phyloP scores from a whole-genome alignment of 2,113 vertebrate species.

The Ginglymostoma cirratum region DNA sequence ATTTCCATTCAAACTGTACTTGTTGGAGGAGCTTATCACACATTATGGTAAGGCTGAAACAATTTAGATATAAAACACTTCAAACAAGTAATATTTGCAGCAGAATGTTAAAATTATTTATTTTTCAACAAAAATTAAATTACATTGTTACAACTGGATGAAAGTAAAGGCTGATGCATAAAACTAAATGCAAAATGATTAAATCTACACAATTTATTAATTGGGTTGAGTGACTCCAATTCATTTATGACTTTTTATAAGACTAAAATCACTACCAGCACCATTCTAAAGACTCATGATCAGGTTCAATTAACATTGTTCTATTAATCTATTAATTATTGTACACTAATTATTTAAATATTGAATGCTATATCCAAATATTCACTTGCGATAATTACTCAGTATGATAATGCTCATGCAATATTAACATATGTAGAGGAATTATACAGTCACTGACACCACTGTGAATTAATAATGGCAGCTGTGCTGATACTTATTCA shows the following conservation, averaged over 20 bases:
- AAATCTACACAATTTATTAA: not conserved
- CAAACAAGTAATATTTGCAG: not conserved
- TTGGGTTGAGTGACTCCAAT: not conserved
- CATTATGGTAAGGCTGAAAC: not conserved
- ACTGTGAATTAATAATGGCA: not conserved
- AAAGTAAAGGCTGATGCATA: not conserved
- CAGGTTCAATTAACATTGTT: not conserved
- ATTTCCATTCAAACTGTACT: not conserved
- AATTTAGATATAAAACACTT: not conserved
- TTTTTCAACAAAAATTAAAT: not conserved
- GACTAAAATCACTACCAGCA: not conserved
- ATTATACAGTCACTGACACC: not conserved
- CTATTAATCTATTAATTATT: not conserved
- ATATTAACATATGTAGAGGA: not conserved
- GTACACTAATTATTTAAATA: not conserved
- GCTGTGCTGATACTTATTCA: not conserved
- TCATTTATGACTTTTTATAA: not conserved
- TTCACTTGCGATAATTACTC: not conserved
- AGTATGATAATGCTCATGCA: not conserved
- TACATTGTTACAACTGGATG: not conserved
- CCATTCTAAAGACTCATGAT: not conserved
- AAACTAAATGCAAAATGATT: not conserved
- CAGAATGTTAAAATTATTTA: slow-evolving; percentile 4
- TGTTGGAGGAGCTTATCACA: not conserved
- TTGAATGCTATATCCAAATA: not conserved